phyloP scores from a whole-genome alignment of 2,113 vertebrate genomes.

The Sapajus apella region DNA sequence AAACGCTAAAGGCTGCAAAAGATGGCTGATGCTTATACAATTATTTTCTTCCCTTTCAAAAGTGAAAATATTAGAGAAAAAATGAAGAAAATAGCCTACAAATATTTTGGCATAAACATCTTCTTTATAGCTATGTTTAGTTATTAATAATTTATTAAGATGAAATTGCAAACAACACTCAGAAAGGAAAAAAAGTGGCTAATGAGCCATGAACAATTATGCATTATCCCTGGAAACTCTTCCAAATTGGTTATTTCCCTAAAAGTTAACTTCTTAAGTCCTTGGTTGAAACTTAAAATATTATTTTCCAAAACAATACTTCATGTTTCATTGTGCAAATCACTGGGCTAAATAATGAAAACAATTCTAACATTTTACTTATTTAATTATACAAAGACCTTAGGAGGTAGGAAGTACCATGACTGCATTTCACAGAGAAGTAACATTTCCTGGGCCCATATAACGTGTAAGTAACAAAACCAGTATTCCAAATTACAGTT shows the following conservation, averaged over 20 bases:
- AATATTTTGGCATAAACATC: not conserved
- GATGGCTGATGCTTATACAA: not conserved
- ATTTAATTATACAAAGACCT: not conserved
- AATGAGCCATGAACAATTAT: not conserved
- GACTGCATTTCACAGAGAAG: not conserved
- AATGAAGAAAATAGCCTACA: not conserved
- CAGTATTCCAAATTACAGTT: not conserved
- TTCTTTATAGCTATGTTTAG: not conserved
- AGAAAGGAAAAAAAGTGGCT: not conserved
- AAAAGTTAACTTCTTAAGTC: conserved; percentile 37
- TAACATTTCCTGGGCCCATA: not conserved
- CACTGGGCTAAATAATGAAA: not conserved
- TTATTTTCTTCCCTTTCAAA: conserved; percentile 32
- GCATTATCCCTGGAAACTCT: not conserved
- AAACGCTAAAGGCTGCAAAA: not conserved
- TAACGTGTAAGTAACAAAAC: not conserved
- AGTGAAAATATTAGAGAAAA: conserved; percentile 21
- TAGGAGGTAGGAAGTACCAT: not conserved
- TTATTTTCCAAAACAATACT: conserved; percentile 41
- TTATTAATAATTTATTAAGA: conserved; percentile 29
- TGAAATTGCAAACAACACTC: not conserved
- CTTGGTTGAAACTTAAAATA: conserved; percentile 23
- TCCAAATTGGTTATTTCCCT: not conserved
- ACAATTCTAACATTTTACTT: not conserved
- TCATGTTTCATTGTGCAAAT: not conserved